Conservation (phyloP, 2,888 invertebrate species). For the Ceriagrion tenellum region DNA sequence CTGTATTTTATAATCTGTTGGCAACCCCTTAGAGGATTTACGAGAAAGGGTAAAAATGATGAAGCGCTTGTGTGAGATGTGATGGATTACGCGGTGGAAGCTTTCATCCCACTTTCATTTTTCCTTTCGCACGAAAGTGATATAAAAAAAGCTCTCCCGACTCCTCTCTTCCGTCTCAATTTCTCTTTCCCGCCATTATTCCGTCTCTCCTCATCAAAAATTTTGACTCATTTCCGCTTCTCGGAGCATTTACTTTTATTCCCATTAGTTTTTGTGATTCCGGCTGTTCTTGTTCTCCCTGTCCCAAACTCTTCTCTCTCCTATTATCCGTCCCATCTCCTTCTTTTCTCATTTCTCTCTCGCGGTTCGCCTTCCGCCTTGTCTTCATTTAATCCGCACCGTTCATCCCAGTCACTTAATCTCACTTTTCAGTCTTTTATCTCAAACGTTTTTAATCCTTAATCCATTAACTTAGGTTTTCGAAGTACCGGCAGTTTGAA, state of each 20-base stretch:
- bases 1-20: not conserved
- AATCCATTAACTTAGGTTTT: no score
- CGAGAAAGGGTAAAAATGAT: not conserved
- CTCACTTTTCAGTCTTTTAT: not conserved
- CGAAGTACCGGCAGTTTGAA: no score
- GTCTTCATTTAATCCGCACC: not conserved
- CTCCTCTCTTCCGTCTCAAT: not conserved
- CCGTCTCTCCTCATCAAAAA: not conserved
- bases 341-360: not conserved
- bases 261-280: conserved; percentile 16
- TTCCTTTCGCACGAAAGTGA: not conserved
- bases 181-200: not conserved
- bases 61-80: not conserved
- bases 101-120: not conserved
- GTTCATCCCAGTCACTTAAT: not conserved
- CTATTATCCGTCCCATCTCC: not conserved
- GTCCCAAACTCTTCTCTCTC: not conserved
- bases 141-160: not conserved
- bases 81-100: not conserved
- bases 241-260: not conserved
- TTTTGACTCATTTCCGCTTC: not conserved
- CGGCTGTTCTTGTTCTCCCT: not conserved
- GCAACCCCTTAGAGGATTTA: not conserved
- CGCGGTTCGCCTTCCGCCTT: no score
- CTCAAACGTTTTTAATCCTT: not conserved